Evolutionary conservation across 2,113 vertebrate species (phyloP).

Genomic region (Protomyctophum bolini): DNA sequence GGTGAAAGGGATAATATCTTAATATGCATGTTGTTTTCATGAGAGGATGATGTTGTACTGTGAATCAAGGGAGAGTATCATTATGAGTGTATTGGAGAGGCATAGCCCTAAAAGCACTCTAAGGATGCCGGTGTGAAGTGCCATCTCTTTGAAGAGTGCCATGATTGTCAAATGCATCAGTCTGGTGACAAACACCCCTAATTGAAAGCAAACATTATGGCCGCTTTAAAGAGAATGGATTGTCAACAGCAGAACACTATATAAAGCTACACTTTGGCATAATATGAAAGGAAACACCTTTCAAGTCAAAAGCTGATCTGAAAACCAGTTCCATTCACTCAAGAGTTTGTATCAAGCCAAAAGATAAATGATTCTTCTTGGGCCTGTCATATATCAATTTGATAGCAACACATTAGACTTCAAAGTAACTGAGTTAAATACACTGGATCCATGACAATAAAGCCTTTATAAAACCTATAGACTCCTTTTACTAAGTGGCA

Average conservation of each 20-base stretch:
- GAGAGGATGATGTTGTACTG: slow-evolving; percentile 12
- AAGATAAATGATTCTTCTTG: slow-evolving; percentile 38
- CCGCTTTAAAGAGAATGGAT: slow-evolving; percentile 48
- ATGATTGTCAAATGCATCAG: slow-evolving; percentile 44
- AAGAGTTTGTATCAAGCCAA: slow-evolving; percentile 38
- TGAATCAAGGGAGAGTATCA: slow-evolving; percentile 45
- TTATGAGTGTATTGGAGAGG: slow-evolving; percentile 47
- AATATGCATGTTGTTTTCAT: not conserved
- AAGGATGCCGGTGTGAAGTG: slow-evolving; percentile 52
- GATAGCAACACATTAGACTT: slow-evolving; percentile 50
- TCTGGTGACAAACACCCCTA: slow-evolving; percentile 37
- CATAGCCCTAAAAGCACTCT: slow-evolving; percentile 40
- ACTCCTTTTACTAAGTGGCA: slow-evolving; percentile 46
- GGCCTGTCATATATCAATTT: slow-evolving; percentile 59
- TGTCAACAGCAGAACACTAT: slow-evolving; percentile 28
- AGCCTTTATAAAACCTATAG: slow-evolving; percentile 57
- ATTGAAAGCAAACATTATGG: slow-evolving; percentile 53
- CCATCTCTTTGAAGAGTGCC: slow-evolving; percentile 56
- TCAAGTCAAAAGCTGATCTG: slow-evolving; percentile 29
- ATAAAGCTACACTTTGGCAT: slow-evolving; percentile 3
- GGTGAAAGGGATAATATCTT: slow-evolving; percentile 8
- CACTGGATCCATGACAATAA: slow-evolving; percentile 55
- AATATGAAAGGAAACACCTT: not conserved
- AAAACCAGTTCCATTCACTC: slow-evolving; percentile 34
- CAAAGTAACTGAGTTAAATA: slow-evolving; percentile 55